phyloP scores from a whole-genome alignment of 2,113 vertebrate genomes.

The Arothron firmamentum region DNA sequence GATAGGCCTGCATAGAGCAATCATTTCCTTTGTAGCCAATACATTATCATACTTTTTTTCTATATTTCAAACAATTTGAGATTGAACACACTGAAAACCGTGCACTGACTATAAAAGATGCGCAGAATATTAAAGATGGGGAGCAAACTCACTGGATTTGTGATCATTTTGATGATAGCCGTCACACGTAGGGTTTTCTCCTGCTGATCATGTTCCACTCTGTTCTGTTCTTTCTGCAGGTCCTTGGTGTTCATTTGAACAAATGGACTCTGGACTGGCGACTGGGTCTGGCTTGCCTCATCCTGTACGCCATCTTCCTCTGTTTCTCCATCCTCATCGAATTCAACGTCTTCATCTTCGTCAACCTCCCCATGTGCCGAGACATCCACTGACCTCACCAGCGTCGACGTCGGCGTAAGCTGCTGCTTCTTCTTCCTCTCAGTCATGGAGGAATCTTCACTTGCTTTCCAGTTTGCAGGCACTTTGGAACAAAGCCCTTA shows the following conservation, averaged over 20 bases:
- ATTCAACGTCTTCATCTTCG: slow-evolving; percentile 96
- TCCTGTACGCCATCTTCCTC: slow-evolving; percentile 87
- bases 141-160: no score
- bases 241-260: slow-evolving; percentile 90
- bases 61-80: no score
- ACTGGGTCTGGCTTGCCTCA: slow-evolving; percentile 84
- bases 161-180: no score
- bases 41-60: no score
- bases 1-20: no score
- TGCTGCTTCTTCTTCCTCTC: slow-evolving; percentile 13
- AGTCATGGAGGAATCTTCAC: slow-evolving; percentile 27
- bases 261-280: slow-evolving; percentile 93
- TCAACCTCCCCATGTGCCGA: slow-evolving; percentile 94
- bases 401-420: not conserved
- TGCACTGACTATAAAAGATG: no score
- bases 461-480: slow-evolving; percentile 35
- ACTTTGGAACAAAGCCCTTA: slow-evolving; percentile 28
- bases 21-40: no score
- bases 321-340: slow-evolving; percentile 95
- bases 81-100: no score
- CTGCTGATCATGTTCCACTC: not conserved
- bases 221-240: slow-evolving; percentile 67
- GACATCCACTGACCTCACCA: slow-evolving; percentile 70
- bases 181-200: no score
- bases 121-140: no score